A percentile compares a stretch with the other conserved stretches of the same genome.
phyloP scores from a whole-genome alignment of 2,797 vertebrate species.

The Antrozous pallidus region DNA sequence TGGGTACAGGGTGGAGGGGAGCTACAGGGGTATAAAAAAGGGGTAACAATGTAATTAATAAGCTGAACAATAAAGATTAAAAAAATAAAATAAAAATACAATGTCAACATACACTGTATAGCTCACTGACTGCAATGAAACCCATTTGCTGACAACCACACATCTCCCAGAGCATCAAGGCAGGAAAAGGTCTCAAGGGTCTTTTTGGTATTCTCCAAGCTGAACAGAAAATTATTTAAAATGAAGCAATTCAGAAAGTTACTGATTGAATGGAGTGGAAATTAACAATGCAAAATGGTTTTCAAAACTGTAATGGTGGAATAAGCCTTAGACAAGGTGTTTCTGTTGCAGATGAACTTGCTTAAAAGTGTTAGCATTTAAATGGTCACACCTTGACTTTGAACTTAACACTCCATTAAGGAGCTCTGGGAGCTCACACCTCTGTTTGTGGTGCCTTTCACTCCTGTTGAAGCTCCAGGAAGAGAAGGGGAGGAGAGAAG shows the following conservation, averaged over 20 bases:
- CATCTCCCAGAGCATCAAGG: not conserved
- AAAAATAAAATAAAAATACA: too few relatives aligned
- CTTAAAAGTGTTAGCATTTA: constrained; percentile 63
- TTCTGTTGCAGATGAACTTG: constrained; percentile 27
- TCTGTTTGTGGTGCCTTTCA: constrained; percentile 24
- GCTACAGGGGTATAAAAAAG: too few relatives aligned
- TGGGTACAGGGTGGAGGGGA: too few relatives aligned
- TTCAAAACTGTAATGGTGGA: not conserved
- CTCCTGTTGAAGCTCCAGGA: constrained; percentile 28
- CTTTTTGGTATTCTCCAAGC: not conserved
- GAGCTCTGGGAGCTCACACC: constrained; percentile 56
- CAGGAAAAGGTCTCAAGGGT: not conserved
- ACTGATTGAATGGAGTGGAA: not conserved
- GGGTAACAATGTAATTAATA: too few relatives aligned
- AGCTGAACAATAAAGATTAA: too few relatives aligned
- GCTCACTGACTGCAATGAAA: not conserved
- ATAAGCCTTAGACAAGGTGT: not conserved
- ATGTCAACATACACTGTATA: not conserved
- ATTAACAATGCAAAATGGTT: constrained; percentile 59
- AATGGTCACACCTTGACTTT: constrained; percentile 62
- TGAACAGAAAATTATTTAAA: not conserved
- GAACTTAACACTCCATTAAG: constrained; percentile 72
- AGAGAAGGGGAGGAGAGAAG: not conserved
- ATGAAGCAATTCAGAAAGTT: not conserved
- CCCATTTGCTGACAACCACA: not conserved